phyloP scores from a whole-genome alignment of 1,140 invertebrate species.

The Apis cerana region DNA sequence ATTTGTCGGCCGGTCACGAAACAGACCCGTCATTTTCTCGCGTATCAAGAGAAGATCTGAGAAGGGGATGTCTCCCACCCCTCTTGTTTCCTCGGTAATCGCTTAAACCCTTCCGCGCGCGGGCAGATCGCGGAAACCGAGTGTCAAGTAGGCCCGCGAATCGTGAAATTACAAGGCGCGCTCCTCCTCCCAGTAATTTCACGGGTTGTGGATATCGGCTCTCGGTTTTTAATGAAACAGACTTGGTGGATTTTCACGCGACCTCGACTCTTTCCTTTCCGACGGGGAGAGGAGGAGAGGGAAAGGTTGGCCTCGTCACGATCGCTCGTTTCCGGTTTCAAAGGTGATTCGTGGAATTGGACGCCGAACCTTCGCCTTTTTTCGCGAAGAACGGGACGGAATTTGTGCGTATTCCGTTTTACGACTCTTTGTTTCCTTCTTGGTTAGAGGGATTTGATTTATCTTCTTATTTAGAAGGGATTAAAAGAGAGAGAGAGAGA shows the following conservation, averaged over 20 bases:
- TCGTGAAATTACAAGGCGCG: conserved; percentile 61
- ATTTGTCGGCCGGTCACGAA: conserved; percentile 18
- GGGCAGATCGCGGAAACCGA: conserved; percentile 29
- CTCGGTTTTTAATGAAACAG: not conserved
- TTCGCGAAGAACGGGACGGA: not conserved
- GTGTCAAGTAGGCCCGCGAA: conserved; percentile 45
- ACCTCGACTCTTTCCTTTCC: not conserved
- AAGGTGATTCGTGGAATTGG: not conserved
- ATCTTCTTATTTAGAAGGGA: not conserved
- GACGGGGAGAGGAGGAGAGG: not conserved
- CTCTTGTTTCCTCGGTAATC: not conserved
- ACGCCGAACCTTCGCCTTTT: conserved; percentile 3
- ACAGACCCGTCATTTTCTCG: conserved; percentile 50
- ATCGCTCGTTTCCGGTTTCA: conserved; percentile 54
- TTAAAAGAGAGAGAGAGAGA: too few relatives aligned
- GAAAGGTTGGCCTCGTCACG: conserved; percentile 35
- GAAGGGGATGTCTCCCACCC: too few relatives aligned
- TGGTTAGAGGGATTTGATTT: not conserved
- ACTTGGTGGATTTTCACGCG: conserved; percentile 15
- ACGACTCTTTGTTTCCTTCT: not conserved
- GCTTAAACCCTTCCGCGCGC: conserved; percentile 6
- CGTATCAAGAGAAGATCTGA: conserved; percentile 16
- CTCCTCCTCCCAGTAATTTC: conserved; percentile 52
- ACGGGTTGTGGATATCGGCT: conserved; percentile 40
- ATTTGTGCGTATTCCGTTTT: not conserved